Percentiles rank a stretch among this genome's conserved stretches.
Evolutionary conservation across 1,140 invertebrate species (phyloP).

Genomic region (Heliconius melpomene): DNA sequence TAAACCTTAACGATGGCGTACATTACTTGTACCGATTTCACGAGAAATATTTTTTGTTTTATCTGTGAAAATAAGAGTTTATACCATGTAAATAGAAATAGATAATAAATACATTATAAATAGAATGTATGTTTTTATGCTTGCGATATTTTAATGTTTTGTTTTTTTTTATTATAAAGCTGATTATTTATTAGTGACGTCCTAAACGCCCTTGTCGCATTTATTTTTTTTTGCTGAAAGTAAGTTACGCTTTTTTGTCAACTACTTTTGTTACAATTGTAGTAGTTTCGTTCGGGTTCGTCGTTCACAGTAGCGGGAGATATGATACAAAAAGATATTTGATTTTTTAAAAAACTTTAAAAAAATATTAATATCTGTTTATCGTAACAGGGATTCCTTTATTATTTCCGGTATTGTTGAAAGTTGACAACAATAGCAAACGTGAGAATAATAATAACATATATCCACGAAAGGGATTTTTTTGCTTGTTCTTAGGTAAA

Average conservation of each 20-base stretch:
- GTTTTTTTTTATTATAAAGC: not conserved
- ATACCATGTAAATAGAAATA: slow-evolving; percentile 4
- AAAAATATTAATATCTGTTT: slow-evolving; percentile 37
- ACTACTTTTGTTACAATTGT: slow-evolving; percentile 6
- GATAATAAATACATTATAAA: not conserved
- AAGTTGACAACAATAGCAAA: slow-evolving; percentile 40
- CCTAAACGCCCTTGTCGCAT: slow-evolving; percentile 9
- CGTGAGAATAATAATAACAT: slow-evolving; percentile 39
- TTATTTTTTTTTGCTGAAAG: slow-evolving; percentile 14
- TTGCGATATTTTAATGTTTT: not conserved
- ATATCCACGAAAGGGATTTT: slow-evolving; percentile 18
- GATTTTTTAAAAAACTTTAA: slow-evolving; percentile 39
- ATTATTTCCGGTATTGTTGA: slow-evolving; percentile 45
- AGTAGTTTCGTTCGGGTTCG: not conserved
- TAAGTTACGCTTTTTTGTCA: slow-evolving; percentile 15
- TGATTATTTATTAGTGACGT: slow-evolving; percentile 15
- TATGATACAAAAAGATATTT: slow-evolving; percentile 41
- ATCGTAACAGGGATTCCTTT: slow-evolving; percentile 36
- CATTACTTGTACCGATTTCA: not conserved
- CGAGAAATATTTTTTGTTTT: not conserved
- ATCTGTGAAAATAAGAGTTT: not conserved
- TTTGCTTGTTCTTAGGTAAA: slow-evolving; percentile 24
- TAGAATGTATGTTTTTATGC: not conserved
- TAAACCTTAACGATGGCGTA: slow-evolving; percentile 22
- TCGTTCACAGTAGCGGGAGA: slow-evolving; percentile 24